These are phyloP conservation scores for Peromyscus eremicus DNA, from an alignment of 2,797 vertebrate species.

Conservation along the genomic window DNA sequence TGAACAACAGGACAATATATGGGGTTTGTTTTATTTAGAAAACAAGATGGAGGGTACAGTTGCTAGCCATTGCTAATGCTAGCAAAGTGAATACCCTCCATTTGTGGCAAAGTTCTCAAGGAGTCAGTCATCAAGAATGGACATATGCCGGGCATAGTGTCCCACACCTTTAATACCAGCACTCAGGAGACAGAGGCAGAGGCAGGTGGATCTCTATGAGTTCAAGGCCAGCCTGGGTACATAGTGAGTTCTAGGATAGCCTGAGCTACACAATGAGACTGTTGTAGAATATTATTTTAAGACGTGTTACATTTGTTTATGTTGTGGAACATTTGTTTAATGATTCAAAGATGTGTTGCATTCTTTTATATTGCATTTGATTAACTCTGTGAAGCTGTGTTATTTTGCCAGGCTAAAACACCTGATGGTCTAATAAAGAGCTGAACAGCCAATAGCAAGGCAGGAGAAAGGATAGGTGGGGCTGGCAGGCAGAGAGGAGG, in stretches of 20 bases:
- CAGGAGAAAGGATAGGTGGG: no score
- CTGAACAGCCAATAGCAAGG: no score
- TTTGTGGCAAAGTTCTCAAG: background rate
- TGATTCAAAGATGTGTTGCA: no score
- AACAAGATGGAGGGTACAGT: fast-evolving
- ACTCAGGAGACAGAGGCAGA: background rate
- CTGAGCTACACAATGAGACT: background rate
- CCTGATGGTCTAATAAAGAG: no score
- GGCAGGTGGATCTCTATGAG: background rate
- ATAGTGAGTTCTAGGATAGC: background rate
- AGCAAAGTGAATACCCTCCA: background rate
- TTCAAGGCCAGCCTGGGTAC: background rate
- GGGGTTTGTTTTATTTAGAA: background rate
- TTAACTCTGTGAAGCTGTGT: no score
- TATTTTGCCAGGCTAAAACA: no score
- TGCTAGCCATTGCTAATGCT: background rate
- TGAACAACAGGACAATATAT: background rate
- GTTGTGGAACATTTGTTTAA: no score
- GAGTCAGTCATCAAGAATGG: background rate
- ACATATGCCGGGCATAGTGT: background rate
- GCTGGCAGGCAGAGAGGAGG: no score
- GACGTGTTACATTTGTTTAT: no score
- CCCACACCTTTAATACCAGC: background rate
- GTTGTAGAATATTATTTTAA: no score
- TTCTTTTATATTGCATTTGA: no score